A percentile compares a stretch with the other conserved stretches of the same genome.
These are phyloP conservation scores for Phaethon lepturus DNA, from an alignment of 2,113 vertebrate genomes.

Conservation along the genomic window DNA sequence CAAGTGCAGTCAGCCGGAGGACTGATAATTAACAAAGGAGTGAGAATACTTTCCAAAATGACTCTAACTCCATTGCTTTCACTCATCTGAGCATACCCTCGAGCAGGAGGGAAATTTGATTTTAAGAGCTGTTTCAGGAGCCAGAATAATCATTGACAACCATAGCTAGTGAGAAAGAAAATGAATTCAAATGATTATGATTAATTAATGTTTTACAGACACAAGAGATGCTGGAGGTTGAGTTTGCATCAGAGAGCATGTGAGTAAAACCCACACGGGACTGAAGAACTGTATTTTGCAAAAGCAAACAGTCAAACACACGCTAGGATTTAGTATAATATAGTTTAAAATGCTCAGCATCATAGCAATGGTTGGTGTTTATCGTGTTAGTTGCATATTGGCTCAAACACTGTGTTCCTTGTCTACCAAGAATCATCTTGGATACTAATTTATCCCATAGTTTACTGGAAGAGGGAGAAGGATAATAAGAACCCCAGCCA, in stretches of 20 bases:
- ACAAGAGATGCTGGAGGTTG: slow-evolving; percentile 72
- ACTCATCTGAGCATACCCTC: not conserved
- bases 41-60: not conserved
- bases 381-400: not conserved
- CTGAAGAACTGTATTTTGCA: not conserved
- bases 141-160: not conserved
- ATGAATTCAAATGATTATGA: not conserved
- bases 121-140: not conserved
- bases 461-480: not conserved
- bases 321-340: not conserved
- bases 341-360: not conserved
- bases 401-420: not conserved
- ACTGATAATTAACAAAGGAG: not conserved
- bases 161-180: not conserved
- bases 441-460: not conserved
- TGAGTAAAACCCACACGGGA: slow-evolving; percentile 51
- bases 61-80: not conserved
- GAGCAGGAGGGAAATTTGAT: not conserved
- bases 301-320: not conserved
- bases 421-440: not conserved
- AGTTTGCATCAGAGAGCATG: slow-evolving; percentile 72
- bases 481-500: not conserved
- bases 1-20: not conserved
- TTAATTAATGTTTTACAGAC: slow-evolving; percentile 58
- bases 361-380: not conserved